phyloP scores from a whole-genome alignment of 2,113 vertebrate species.

The Merops nubicus region DNA sequence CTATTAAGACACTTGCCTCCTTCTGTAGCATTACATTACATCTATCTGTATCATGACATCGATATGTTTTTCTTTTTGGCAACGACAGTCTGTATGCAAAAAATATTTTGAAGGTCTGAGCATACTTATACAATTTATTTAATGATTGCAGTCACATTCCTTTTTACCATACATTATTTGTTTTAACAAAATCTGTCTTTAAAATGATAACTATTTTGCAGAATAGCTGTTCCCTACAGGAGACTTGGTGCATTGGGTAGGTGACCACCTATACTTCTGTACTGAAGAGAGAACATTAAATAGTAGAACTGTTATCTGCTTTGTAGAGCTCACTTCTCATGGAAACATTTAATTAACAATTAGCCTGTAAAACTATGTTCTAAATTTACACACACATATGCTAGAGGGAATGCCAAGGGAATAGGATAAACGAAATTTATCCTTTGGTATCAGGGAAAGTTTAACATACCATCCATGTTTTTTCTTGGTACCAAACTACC shows the following conservation, averaged over 20 bases:
- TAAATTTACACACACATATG: background rate
- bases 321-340: background rate
- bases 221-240: background rate
- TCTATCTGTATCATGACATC: background rate
- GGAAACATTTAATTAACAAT: background rate
- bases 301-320: background rate
- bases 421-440: background rate
- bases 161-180: background rate
- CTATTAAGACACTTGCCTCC: background rate
- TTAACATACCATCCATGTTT: background rate
- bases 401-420: background rate
- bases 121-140: background rate
- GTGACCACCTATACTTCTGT: background rate
- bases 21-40: background rate
- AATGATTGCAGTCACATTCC: background rate
- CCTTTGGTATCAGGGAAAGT: background rate
- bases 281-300: background rate
- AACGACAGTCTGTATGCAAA: background rate
- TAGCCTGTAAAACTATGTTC: background rate
- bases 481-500: background rate
- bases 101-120: background rate
- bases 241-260: background rate
- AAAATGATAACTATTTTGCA: background rate
- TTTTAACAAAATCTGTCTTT: background rate
- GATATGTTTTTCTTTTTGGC: background rate